These are phyloP conservation scores for Lathronympha strigana DNA, from an alignment of 2,888 invertebrate species.

Conservation along the genomic window DNA sequence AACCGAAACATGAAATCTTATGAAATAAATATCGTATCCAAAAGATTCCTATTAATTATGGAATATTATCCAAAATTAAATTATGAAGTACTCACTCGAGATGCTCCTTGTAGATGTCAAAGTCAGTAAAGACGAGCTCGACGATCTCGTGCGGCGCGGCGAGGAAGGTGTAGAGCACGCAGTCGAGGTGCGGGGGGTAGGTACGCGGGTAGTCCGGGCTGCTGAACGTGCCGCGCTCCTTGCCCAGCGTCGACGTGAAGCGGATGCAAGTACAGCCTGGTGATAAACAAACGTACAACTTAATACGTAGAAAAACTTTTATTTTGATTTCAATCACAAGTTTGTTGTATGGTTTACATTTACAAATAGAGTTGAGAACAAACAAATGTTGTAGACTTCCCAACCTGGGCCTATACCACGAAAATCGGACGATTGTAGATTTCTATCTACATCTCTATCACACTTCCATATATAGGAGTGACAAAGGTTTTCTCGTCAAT, in stretches of 20 bases:
- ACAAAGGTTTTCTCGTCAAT: no score
- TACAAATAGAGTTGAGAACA: no score
- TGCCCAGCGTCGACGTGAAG: constrained; percentile 91
- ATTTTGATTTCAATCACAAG: no score
- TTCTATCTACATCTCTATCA: no score
- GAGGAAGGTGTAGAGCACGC: constrained; percentile 93
- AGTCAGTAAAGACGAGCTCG: constrained; percentile 91
- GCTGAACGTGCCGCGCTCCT: constrained; percentile 91
- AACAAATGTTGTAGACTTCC: no score
- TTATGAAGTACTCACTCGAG: constrained; percentile 85
- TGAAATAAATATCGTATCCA: background rate
- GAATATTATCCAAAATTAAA: background rate
- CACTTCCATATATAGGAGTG: no score
- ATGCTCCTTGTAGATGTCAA: constrained; percentile 88
- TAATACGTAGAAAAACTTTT: background rate
- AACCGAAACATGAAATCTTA: no score
- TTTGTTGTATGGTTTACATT: no score
- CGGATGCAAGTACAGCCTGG: constrained; percentile 93
- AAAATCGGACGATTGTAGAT: no score
- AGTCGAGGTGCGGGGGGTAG: constrained; percentile 90
- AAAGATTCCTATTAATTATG: background rate
- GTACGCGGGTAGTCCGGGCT: constrained; percentile 93
- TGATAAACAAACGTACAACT: constrained; percentile 29
- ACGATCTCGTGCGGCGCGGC: constrained; percentile 92
- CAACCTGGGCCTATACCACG: no score